phyloP scores from a whole-genome alignment of 1,140 invertebrate species.

The Plectrocnemia conspersa region DNA sequence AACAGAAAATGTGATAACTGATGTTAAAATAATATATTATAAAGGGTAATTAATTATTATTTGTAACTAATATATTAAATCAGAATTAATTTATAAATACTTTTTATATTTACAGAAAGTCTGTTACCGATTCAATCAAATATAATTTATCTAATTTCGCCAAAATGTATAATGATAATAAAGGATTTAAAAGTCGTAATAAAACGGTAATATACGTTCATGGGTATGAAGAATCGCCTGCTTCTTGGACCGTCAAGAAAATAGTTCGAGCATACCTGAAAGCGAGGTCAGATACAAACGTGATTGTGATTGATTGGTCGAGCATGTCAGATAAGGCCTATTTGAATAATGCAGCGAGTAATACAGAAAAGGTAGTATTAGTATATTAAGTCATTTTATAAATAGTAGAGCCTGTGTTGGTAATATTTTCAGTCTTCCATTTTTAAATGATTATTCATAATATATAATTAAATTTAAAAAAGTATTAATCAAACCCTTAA shows the following conservation, averaged over 20 bases:
- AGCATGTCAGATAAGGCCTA: constrained; percentile 56
- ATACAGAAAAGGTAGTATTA: constrained; percentile 52
- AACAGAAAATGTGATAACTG: constrained; percentile 11
- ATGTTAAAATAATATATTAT: constrained; percentile 19
- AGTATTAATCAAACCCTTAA: neutral
- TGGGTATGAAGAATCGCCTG: constrained; percentile 53
- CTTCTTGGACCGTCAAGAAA: constrained; percentile 51
- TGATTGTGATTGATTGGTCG: constrained; percentile 57
- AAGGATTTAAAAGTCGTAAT: constrained; percentile 9
- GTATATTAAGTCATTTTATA: too few species aligned
- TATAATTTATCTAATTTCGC: constrained; percentile 19
- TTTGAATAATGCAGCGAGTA: constrained; percentile 50
- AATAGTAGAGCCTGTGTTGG: too few species aligned
- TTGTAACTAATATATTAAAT: neutral
- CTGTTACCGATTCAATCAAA: constrained; percentile 8
- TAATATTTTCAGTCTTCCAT: too few species aligned
- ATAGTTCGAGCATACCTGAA: constrained; percentile 47
- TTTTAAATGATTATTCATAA: constrained; percentile 10
- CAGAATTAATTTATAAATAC: neutral
- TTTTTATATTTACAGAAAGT: constrained; percentile 15
- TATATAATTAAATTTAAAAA: neutral
- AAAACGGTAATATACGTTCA: constrained; percentile 54
- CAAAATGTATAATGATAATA: constrained; percentile 12
- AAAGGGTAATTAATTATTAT: constrained; percentile 15
- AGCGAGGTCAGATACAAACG: constrained; percentile 44